phyloP scores from a whole-genome alignment of 37 sponge, comb jelly and placozoan genomes.

The Chondrosia reniformis region DNA sequence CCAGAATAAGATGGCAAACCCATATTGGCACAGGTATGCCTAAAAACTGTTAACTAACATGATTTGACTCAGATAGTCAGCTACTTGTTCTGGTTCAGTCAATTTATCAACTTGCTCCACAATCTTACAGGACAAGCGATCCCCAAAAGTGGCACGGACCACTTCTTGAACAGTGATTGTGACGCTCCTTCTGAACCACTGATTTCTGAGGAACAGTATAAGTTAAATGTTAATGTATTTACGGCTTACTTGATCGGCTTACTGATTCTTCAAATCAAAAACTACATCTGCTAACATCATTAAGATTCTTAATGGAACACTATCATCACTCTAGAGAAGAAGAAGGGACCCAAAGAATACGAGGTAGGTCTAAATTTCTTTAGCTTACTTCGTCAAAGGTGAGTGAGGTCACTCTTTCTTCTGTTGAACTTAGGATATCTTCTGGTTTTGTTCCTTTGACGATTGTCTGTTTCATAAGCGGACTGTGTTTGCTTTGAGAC shows the following conservation, averaged over 20 bases:
- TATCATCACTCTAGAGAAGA: neutral
- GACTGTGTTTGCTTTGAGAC: no score
- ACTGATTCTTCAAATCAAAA: neutral
- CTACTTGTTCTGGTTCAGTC: constrained; percentile 26
- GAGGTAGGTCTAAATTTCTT: no score
- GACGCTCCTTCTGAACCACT: constrained; percentile 11
- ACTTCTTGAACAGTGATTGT: neutral
- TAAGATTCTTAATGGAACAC: neutral
- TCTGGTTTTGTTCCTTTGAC: no score
- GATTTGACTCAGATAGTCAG: neutral
- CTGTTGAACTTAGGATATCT: neutral
- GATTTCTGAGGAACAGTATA: neutral
- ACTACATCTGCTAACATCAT: neutral
- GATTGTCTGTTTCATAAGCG: no score
- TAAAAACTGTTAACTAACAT: neutral
- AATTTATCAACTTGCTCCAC: constrained; percentile 17
- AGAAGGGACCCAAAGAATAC: no score
- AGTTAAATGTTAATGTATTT: no score
- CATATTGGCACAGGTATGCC: neutral
- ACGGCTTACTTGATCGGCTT: no score
- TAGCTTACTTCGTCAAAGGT: neutral
- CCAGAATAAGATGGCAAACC: no score
- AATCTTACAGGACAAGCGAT: constrained; percentile 1
- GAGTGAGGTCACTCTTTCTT: neutral
- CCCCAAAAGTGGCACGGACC: neutral